These are phyloP conservation scores for Acropternis orthonyx DNA, from an alignment of 2,797 vertebrate species.

Conservation along the genomic window DNA sequence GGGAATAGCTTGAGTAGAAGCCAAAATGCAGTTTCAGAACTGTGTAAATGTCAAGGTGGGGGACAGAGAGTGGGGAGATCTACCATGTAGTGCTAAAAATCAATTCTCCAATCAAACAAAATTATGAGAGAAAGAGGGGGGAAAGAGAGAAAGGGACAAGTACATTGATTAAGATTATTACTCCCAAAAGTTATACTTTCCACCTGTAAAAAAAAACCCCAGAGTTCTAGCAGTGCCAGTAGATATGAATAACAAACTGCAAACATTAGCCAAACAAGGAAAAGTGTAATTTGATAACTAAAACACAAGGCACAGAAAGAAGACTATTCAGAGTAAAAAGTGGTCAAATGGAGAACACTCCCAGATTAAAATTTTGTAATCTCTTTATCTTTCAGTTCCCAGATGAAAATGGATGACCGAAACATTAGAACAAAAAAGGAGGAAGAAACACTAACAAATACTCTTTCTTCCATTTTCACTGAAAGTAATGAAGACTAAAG, in stretches of 20 bases:
- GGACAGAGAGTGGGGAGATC: not conserved
- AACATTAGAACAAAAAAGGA: not conserved
- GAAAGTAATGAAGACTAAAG: not conserved
- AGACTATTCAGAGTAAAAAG: not conserved
- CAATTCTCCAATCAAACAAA: not conserved
- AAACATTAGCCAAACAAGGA: not conserved
- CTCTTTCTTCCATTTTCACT: not conserved
- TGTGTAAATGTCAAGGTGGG: not conserved
- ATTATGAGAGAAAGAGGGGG: not conserved
- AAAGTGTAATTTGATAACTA: not conserved
- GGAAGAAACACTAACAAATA: not conserved
- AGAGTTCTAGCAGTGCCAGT: not conserved
- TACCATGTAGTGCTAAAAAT: not conserved
- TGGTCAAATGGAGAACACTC: not conserved
- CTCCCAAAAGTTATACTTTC: not conserved
- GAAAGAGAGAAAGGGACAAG: not conserved
- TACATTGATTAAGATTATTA: not conserved
- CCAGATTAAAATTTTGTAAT: not conserved
- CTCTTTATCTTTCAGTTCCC: not conserved
- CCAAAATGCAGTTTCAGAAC: slow-evolving; percentile 8
- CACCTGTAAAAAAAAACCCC: not conserved
- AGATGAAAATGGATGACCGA: not conserved
- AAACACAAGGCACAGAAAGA: not conserved
- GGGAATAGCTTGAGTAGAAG: slow-evolving; percentile 8
- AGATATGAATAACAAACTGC: not conserved